These are phyloP conservation scores for Tetranychus cinnabarinus DNA, from an alignment of 1,140 invertebrate genomes.

Conservation along the genomic window DNA sequence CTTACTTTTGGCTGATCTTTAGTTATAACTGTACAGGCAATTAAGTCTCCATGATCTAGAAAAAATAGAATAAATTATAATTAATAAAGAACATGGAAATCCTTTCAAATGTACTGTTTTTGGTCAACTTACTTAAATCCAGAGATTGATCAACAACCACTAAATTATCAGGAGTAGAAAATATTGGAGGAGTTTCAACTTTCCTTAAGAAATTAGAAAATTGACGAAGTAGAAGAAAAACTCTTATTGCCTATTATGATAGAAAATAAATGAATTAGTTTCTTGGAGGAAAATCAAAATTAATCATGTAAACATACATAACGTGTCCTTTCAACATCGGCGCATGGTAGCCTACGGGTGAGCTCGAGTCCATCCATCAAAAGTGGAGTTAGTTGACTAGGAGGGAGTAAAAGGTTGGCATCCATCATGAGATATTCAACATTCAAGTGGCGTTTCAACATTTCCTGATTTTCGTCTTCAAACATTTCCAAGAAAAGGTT, in stretches of 20 bases:
- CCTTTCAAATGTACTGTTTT: background rate
- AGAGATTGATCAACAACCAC: slow-evolving; percentile 74
- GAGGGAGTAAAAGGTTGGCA: slow-evolving; percentile 78
- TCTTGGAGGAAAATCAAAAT: background rate
- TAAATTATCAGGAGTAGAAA: slow-evolving; percentile 68
- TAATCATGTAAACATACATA: slow-evolving; percentile 23
- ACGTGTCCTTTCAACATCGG: slow-evolving; percentile 79
- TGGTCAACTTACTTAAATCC: slow-evolving; percentile 53
- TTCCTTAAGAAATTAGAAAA: slow-evolving; percentile 52
- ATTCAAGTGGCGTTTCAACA: slow-evolving; percentile 61
- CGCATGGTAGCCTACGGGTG: slow-evolving; percentile 76
- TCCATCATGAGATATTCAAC: slow-evolving; percentile 86
- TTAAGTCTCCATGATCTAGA: slow-evolving; percentile 83
- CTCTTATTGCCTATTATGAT: slow-evolving; percentile 46
- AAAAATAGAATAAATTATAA: background rate
- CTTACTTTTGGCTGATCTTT: slow-evolving; percentile 70
- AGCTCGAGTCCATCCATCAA: slow-evolving; percentile 65
- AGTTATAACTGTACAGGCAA: slow-evolving; percentile 74
- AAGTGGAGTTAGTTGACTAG: slow-evolving; percentile 71
- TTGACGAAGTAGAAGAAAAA: slow-evolving; percentile 74
- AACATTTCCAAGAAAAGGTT: slow-evolving; percentile 90
- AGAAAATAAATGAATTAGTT: background rate
- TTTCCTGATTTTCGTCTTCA: slow-evolving; percentile 86
- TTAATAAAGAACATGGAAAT: background rate
- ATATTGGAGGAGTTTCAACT: slow-evolving; percentile 56